phyloP scores from a whole-genome alignment of 1,140 invertebrate species.

The Philopotamus ludificatus region DNA sequence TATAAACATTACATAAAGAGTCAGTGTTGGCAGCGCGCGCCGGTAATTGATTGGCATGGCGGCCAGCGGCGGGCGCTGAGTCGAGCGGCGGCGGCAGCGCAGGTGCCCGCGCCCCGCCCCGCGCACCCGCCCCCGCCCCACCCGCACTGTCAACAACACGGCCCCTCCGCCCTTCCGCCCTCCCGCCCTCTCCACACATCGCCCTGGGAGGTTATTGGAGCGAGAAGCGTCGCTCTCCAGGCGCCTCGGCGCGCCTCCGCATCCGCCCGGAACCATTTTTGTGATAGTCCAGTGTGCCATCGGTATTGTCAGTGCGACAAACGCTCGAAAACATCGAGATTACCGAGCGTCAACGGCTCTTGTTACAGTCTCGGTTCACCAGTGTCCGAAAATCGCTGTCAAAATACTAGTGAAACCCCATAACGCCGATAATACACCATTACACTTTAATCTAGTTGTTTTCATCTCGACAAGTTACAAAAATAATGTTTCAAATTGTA shows the following conservation, averaged over 20 bases:
- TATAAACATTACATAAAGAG: background rate
- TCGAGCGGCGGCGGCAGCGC: background rate
- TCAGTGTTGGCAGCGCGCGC: background rate
- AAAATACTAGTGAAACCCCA: no score
- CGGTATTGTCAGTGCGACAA: background rate
- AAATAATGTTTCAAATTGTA: no score
- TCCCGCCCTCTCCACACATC: background rate
- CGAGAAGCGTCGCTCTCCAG: background rate
- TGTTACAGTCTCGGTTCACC: no score
- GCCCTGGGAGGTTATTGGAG: background rate
- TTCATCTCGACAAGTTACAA: no score
- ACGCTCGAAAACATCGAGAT: no score
- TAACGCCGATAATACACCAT: no score
- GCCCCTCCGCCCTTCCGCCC: background rate
- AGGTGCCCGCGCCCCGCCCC: background rate
- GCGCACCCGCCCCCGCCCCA: background rate
- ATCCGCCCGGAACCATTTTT: background rate
- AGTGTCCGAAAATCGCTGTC: no score
- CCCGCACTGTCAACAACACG: background rate
- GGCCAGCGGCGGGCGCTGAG: constrained; percentile 16
- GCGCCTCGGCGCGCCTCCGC: background rate
- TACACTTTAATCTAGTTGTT: no score
- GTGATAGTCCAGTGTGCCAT: background rate
- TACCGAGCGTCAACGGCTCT: no score
- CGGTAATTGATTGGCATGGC: constrained; percentile 38